Percentiles rank a stretch among this genome's conserved stretches.
These are phyloP conservation scores for Linepithema humile DNA, from an alignment of 1,140 invertebrate genomes.

Conservation along the genomic window DNA sequence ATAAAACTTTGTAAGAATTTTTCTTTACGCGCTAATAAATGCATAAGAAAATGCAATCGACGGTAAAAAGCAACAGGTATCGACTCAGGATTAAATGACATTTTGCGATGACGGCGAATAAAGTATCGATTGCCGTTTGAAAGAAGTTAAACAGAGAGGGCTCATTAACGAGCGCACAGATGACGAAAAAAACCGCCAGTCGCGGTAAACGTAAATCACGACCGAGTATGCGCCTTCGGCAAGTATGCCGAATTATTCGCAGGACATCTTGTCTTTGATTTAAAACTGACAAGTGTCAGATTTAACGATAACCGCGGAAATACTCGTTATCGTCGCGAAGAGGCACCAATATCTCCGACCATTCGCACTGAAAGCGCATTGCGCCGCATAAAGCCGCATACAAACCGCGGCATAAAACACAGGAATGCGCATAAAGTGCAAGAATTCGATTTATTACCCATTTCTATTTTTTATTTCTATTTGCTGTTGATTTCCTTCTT, in stretches of 20 bases:
- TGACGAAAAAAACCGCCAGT: not conserved
- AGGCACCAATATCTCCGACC: not conserved
- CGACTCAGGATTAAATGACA: conserved; percentile 35
- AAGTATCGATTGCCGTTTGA: conserved; percentile 12
- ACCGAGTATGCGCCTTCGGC: not conserved
- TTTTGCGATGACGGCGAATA: conserved; percentile 9
- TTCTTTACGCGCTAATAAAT: conserved; percentile 15
- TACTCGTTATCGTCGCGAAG: conserved; percentile 46
- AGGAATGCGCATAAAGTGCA: not conserved
- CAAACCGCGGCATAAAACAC: not conserved
- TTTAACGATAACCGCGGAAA: conserved; percentile 50
- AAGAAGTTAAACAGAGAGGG: not conserved
- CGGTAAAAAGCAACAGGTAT: conserved; percentile 14
- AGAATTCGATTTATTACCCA: not conserved
- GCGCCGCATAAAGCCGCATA: no score
- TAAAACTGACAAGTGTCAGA: conserved; percentile 29
- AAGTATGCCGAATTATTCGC: conserved; percentile 56
- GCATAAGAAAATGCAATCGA: not conserved
- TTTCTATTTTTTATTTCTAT: no score
- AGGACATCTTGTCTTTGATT: conserved; percentile 59
- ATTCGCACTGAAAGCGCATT: not conserved
- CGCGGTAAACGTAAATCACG: conserved; percentile 53
- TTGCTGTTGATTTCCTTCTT: no score
- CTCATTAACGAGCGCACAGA: not conserved
- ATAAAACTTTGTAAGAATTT: not conserved